Base-by-base conservation (phyloP, 2,888 invertebrate genomes). In the Ashinkailepas kermadecensis region DNA sequence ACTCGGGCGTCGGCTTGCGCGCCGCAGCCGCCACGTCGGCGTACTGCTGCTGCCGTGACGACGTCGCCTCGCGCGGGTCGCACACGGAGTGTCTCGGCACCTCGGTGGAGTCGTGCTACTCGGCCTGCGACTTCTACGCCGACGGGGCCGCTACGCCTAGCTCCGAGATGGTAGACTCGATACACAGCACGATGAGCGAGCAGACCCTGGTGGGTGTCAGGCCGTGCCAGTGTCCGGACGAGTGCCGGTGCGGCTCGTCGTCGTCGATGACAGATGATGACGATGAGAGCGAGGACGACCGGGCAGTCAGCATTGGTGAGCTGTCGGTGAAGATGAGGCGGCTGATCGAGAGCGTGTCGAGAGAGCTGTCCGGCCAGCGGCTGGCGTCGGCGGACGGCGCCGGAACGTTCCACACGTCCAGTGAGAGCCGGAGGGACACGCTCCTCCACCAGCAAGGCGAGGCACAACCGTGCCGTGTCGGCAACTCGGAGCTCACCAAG, bases 101-200 rank as follows among this genome's bases (percentile, higher is more conserved):
- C 13, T 70, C 70, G 18, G 70, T 70, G 6, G 70, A 70, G 70
- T 70, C 70, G 70, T 70, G 70, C 70, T 70, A 70, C 70, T 70
- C 70, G 39, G 70, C 70, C 6, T 39, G 39, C 54, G 54, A 70
- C 39, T 70, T 15, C 70, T 70, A 70, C 54, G 39, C 70, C 18
- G 70, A 21, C 15, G 70, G 54, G n/a, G 70, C 39, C 6, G 70
- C 21, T 0, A 4, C 18, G 39, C 12, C 39, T 12, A 8, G 15
- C 70, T 39, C 70, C 39, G 54, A 18, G 39, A 70, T 70, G 70
- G 12, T 59, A 13, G 70, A 70, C 54, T 70, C 70, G 6, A 15
- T 70, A 18, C 54, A 70, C 70, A 70, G 70, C 54, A 70, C 39
- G 13, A 18, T 6, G 25, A 70, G 70, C 54, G 70, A 70, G 0